Conservation (phyloP, 2,888 invertebrate genomes). For the Aspidiotus destructor region DNA sequence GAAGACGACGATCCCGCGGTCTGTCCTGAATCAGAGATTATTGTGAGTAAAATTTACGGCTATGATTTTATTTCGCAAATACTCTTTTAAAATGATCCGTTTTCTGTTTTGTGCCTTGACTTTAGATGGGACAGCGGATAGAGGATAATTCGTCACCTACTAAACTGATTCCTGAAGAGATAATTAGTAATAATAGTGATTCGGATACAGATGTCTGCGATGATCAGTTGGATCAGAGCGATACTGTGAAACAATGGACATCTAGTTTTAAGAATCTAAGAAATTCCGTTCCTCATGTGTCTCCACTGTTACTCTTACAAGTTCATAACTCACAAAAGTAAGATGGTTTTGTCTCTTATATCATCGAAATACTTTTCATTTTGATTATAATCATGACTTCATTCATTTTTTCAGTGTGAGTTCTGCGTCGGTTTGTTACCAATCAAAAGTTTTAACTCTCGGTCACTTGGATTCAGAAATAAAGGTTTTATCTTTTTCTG, state of each 20-base stretch:
- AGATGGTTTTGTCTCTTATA: background rate
- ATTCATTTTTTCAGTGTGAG: slow-evolving; percentile 3
- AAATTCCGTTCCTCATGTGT: slow-evolving; percentile 17
- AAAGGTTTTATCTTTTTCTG: slow-evolving; percentile 22
- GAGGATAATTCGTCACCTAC: slow-evolving; percentile 12
- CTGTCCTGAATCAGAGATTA: slow-evolving; percentile 26
- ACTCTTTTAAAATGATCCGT: background rate
- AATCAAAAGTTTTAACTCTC: slow-evolving; percentile 13
- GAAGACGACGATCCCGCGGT: slow-evolving; percentile 27
- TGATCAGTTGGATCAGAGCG: background rate
- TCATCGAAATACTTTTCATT: background rate
- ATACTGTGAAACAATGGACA: slow-evolving; percentile 11
- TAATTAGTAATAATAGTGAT: slow-evolving; percentile 16
- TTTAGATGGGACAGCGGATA: slow-evolving; percentile 16
- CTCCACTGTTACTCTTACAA: slow-evolving; percentile 18
- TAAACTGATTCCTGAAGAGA: slow-evolving; percentile 13
- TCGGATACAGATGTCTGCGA: slow-evolving; percentile 11
- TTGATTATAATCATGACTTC: background rate
- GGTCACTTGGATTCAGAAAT: slow-evolving; percentile 20
- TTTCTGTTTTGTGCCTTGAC: background rate
- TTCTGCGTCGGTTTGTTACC: slow-evolving; percentile 23
- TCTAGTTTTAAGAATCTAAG: slow-evolving; percentile 20
- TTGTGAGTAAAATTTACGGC: background rate
- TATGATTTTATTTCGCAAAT: background rate
- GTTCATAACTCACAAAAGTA: slow-evolving; percentile 24